phyloP scores from a whole-genome alignment of 2,888 invertebrate genomes.

The Nephrotoma guestfalica region DNA sequence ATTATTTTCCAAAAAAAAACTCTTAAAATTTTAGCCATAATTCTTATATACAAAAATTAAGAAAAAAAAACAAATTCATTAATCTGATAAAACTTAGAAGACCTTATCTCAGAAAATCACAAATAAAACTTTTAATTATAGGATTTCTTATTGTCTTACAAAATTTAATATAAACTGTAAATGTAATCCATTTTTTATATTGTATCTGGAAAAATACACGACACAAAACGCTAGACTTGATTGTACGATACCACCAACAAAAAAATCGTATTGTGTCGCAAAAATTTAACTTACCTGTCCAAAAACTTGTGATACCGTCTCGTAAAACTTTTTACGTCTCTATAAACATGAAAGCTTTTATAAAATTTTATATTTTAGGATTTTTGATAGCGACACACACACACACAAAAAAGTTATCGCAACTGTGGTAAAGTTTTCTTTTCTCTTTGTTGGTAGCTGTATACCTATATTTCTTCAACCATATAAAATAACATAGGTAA shows the following conservation, averaged over 20 bases:
- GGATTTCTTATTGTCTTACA: not conserved
- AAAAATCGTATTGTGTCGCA: not conserved
- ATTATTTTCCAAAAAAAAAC: not conserved
- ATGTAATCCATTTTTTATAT: not conserved
- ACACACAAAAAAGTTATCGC: not conserved
- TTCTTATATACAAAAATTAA: not conserved
- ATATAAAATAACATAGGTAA: not conserved
- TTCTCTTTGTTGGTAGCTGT: not conserved
- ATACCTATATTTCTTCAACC: too few species aligned
- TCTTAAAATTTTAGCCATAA: not conserved
- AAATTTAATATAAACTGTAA: not conserved
- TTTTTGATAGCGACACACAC: not conserved
- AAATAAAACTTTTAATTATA: not conserved
- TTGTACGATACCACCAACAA: not conserved
- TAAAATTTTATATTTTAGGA: not conserved
- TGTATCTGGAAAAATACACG: not conserved
- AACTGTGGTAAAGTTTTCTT: not conserved
- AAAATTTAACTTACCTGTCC: not conserved
- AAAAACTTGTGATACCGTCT: not conserved
- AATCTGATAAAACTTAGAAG: not conserved
- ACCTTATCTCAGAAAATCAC: not conserved
- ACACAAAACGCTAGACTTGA: not conserved
- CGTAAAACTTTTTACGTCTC: not conserved
- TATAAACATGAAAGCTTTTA: not conserved
- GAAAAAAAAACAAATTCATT: not conserved